Percentiles rank a stretch among this genome's conserved stretches.
These are phyloP conservation scores for Alviniconcha strummeri DNA, from an alignment of 2,888 invertebrate genomes.

Conservation along the genomic window DNA sequence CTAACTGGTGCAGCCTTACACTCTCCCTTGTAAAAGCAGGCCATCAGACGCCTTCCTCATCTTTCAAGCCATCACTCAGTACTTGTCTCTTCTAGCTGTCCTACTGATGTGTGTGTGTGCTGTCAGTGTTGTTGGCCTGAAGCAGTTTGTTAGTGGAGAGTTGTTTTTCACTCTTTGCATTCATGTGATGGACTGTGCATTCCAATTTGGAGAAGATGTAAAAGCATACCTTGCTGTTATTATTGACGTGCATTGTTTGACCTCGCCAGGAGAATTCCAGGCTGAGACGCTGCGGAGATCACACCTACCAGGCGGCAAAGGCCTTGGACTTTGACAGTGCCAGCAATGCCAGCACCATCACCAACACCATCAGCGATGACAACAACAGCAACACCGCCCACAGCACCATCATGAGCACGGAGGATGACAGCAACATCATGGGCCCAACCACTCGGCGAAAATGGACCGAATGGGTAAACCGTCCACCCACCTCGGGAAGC, in stretches of 20 bases:
- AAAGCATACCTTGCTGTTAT: too few relatives aligned
- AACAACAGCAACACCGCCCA: slow-evolving; percentile 33
- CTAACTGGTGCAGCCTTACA: too few relatives aligned
- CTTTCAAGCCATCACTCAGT: too few relatives aligned
- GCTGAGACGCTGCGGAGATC: slow-evolving; percentile 24
- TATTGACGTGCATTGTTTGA: background rate
- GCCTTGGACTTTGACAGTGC: slow-evolving; percentile 65
- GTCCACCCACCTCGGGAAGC: slow-evolving; percentile 46
- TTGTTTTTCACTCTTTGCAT: too few relatives aligned
- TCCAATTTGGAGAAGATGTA: too few relatives aligned
- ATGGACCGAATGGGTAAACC: slow-evolving; percentile 82
- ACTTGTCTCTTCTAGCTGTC: too few relatives aligned
- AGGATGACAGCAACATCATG: slow-evolving; percentile 67
- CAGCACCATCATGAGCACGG: slow-evolving; percentile 53
- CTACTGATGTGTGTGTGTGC: too few relatives aligned
- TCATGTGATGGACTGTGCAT: too few relatives aligned
- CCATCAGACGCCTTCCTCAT: too few relatives aligned
- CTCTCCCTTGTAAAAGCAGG: too few relatives aligned
- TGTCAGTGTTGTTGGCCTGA: too few relatives aligned
- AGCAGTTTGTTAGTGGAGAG: too few relatives aligned
- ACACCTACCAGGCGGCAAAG: slow-evolving; percentile 52
- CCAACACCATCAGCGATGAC: slow-evolving; percentile 37
- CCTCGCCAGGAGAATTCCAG: slow-evolving; percentile 35
- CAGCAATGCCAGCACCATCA: slow-evolving; percentile 58
- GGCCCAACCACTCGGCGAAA: slow-evolving; percentile 84